Percentiles rank a stretch among this genome's conserved stretches.
Conservation (phyloP, 1,140 invertebrate genomes). For the Apis dorsata region DNA sequence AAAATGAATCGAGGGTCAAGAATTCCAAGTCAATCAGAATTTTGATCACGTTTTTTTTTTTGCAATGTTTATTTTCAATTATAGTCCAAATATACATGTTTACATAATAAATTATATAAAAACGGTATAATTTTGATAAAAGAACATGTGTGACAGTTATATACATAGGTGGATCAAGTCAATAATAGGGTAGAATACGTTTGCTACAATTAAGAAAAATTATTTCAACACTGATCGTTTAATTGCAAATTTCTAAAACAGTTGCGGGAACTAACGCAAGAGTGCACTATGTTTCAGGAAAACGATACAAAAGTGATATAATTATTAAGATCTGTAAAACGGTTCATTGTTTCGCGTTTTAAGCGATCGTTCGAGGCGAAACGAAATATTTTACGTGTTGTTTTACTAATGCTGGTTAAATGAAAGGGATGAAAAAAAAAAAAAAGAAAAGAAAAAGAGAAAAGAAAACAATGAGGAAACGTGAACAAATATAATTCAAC, state of each 20-base stretch:
- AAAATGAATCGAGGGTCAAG: conserved; percentile 77
- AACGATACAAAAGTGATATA: conserved; percentile 15
- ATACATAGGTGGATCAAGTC: conserved; percentile 76
- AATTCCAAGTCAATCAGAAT: conserved; percentile 75
- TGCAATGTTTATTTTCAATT: conserved; percentile 78
- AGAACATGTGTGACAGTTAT: conserved; percentile 75
- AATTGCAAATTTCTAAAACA: conserved; percentile 76
- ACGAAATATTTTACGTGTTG: background rate
- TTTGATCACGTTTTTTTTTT: conserved; percentile 73
- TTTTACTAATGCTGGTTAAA: background rate
- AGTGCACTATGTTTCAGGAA: conserved; percentile 64
- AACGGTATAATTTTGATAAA: conserved; percentile 78
- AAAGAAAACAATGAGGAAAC: background rate
- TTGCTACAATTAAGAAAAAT: conserved; percentile 66
- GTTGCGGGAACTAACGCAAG: conserved; percentile 76
- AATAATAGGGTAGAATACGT: conserved; percentile 61
- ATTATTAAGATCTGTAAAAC: background rate
- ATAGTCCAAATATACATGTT: conserved; percentile 79
- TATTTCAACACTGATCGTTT: conserved; percentile 68
- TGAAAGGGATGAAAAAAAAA: background rate
- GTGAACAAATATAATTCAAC: no score
- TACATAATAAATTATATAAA: conserved; percentile 80
- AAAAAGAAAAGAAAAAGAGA: background rate
- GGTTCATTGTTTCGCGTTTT: conserved; percentile 11
- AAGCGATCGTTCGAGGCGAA: background rate